Conservation (phyloP, 2,888 invertebrate species). For the Drosophila falleni region DNA sequence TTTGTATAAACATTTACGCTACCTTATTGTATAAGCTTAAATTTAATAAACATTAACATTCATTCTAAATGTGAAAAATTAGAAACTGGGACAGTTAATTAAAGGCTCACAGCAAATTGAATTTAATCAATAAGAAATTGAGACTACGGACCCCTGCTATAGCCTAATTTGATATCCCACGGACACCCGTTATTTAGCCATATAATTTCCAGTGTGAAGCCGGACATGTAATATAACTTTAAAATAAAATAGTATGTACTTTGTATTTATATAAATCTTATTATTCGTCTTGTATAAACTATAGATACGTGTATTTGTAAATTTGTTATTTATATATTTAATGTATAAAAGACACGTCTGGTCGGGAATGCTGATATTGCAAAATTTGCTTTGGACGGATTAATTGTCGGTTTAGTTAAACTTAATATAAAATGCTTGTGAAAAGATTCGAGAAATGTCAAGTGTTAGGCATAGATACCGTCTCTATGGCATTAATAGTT, state of each 20-base stretch:
- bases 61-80: conserved; percentile 30
- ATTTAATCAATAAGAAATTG: conserved; percentile 6
- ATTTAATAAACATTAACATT: conserved; percentile 65
- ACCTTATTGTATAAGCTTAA: conserved; percentile 54
- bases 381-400: conserved; percentile 58
- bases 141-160: conserved; percentile 8
- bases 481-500: conserved; percentile 86
- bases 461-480: not conserved
- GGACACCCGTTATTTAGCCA: conserved; percentile 13
- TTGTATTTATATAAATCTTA: conserved; percentile 48
- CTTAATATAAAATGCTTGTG: conserved; percentile 21
- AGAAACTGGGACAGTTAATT: conserved; percentile 13
- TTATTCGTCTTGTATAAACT: conserved; percentile 39
- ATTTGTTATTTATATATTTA: conserved; percentile 28
- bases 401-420: conserved; percentile 28
- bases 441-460: conserved; percentile 33
- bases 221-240: conserved; percentile 24
- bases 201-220: conserved; percentile 14
- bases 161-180: not conserved
- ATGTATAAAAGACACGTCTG: conserved; percentile 50
- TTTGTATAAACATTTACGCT: conserved; percentile 69
- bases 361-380: conserved; percentile 30
- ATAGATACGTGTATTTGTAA: conserved; percentile 41
- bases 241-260: conserved; percentile 26
- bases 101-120: conserved; percentile 18